Evolutionary conservation across 2,113 vertebrate genomes (phyloP), one percentile per base, ranked within the genome.

Genomic region (Heterochromis multidens): DNA sequence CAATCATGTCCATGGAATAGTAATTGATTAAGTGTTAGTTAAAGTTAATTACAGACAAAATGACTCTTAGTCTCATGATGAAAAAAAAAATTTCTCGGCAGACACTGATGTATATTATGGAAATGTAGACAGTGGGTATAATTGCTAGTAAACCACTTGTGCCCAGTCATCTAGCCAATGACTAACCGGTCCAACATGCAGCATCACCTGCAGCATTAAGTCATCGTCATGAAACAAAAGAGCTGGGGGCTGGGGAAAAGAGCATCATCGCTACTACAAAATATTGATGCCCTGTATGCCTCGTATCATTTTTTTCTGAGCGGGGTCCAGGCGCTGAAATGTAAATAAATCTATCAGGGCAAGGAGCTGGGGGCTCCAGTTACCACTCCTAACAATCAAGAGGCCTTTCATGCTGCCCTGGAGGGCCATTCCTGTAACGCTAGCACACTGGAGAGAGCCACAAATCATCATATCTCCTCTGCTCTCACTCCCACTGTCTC

Each of bases 321-420:
- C 89, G 89, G 78, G 84, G 82, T 85, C 87, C 89, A 91, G 93
- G 92, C 87, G 63, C 94, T 96, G 95, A 96, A 95, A 95, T 96
- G 96, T 96, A 96, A 96, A 96, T 96, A 96, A 94, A 96, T 96
- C 95, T 95, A 90, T 94, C 82, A 91, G 93, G 90, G 89, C 89
- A 89, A 92, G 91, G 88, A 92, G 94, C 91, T 58, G 87, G 61
- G 90, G 92, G 93, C 95, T 96, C 94, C 89, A n/a, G 91, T 95
- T 95, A 94, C 96, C 95, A 93, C 95, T 96, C 94, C 91, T 85
- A 88, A 96, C 95, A 96, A 95, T 95, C 95, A 95, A 90, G 86
- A 96, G 93, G 91, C 91, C 92, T 96, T 96, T 96, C 95, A 96
- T 94, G 91, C 91, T 91, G 95, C 96, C 96, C 96, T 93, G 87